Base-by-base conservation (phyloP, 2,113 vertebrate genomes). In the Xenus cinereus region DNA sequence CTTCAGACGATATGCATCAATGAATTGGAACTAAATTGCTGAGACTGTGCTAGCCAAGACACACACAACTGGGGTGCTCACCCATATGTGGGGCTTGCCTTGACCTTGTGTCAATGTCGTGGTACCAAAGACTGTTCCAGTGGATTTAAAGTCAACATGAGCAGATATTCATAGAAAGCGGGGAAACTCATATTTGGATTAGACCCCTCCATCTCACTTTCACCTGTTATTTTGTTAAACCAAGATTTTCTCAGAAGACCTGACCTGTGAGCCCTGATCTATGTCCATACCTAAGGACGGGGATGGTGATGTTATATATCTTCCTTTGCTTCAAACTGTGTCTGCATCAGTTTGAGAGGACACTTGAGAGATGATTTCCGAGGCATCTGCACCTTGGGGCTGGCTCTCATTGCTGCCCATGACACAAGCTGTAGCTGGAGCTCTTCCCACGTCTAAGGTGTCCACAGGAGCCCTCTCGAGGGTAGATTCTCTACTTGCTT, bases 51-150 rank as follows among this genome's bases (percentile, higher is more conserved):
- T 68, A 10, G 57, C 32, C 74, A 72, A 62, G n/a, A 51, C 46
- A 28, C 23, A 39, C 62, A 76, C 2, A 68, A 48, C 10, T 82
- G 18, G 1, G 23, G 33, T 51, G 30, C 23, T 66, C 32, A 23
- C 14, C 48, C 28, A 8, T 0, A 0, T 16, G 37, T 32, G 22
- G 66, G 23, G 6, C 4, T 64, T 60, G 35, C 45, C 39, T 79
- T 76, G 75, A 59, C 23, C 53, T 69, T 0, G 0, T 27, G 74
- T 26, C 2, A 0, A 10, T 56, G 35, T 48, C 30, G 16, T 33
- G 33, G 14, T 41, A 48, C 32, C 30, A 57, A 43, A 46, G 13
- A 37, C 2, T 24, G 17, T 50, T 64, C 35, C 45, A 17, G 19
- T 32, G 63, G 23, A 51, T 43, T 82, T 75, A 64, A 91, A 72